These are phyloP conservation scores for Drosophila pseudoobscura DNA, from an alignment of 1,140 invertebrate genomes.

Conservation along the genomic window DNA sequence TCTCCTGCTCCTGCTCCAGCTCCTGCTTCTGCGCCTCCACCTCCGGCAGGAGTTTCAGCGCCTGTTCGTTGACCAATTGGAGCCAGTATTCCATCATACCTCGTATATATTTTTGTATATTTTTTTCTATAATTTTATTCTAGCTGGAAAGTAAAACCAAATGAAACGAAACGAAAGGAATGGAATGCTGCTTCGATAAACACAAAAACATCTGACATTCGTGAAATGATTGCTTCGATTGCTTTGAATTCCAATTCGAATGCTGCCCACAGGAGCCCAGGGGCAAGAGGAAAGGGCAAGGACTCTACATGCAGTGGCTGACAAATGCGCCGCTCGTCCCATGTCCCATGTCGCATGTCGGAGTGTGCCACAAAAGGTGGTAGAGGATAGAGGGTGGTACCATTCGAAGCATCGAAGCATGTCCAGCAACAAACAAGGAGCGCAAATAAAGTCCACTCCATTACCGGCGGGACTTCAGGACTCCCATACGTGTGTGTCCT, in stretches of 20 bases:
- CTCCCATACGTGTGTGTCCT: slow-evolving; percentile 31
- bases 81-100: slow-evolving; percentile 33
- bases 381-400: slow-evolving; percentile 6
- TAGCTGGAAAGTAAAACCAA: no score
- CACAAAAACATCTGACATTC: no score
- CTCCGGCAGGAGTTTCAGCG: not conserved
- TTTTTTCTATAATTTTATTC: no score
- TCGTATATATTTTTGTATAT: not conserved
- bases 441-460: slow-evolving; percentile 76
- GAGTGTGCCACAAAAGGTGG: slow-evolving; percentile 67
- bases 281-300: slow-evolving; percentile 10
- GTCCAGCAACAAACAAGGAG: slow-evolving; percentile 44
- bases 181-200: no score
- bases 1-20: not conserved
- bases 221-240: no score
- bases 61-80: slow-evolving; percentile 24
- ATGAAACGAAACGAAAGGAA: no score
- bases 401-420: slow-evolving; percentile 35
- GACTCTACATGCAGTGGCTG: slow-evolving; percentile 26
- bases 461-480: slow-evolving; percentile 54
- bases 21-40: not conserved
- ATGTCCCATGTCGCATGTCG: slow-evolving; percentile 32
- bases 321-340: slow-evolving; percentile 58
- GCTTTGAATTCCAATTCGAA: slow-evolving; percentile 3
- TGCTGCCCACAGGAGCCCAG: slow-evolving; percentile 8